Base-by-base conservation (phyloP, 2,888 invertebrate genomes). In the Amphipyra berbera region DNA sequence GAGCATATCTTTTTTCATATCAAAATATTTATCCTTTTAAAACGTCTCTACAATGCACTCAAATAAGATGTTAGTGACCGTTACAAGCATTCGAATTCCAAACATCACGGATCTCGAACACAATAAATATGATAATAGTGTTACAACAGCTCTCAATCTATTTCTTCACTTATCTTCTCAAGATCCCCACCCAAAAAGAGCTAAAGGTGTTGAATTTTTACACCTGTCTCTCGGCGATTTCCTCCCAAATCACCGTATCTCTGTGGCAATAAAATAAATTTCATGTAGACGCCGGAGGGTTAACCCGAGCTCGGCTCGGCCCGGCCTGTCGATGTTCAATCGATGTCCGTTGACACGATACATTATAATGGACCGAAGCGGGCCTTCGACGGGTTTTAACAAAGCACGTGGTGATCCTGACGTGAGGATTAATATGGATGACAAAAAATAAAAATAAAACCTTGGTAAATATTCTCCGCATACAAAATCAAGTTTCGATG, bases 321-420 rank as follows among this genome's bases (percentile, higher is more conserved):
- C 84, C 83, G 82, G 88, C 87, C 88, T 90, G 92, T 92, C 94
- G 92, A 92, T 93, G 93, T 91, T 93, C 94, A 90, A 91, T 93
- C 93, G 92, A 90, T 94, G 94, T 93, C 88, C 93, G 93, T 91
- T 94, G 94, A 94, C 95, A 94, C 93, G 92, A 93, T 90, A 92
- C 93, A 92, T 94, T 94, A 94, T 92, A 94, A 94, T 92, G 94
- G 94, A 86, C 89, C 88, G 88, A 78, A 88, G 87, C 88, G 85
- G 83, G 87, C 81, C 88, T 90, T 91, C 93, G 91, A 92, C 92
- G 89, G 90, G 91, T 90, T 92, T 91, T 89, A 92, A 94, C 93
- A 93, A 94, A 93, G 93, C 93, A 93, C 92, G 93, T 92, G 92
- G 93, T 91, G 91, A 89, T 93, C 90, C 89, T 93, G 94, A 94